phyloP scores from a whole-genome alignment of 2,888 invertebrate species.

The Hoplodrina blanda region DNA sequence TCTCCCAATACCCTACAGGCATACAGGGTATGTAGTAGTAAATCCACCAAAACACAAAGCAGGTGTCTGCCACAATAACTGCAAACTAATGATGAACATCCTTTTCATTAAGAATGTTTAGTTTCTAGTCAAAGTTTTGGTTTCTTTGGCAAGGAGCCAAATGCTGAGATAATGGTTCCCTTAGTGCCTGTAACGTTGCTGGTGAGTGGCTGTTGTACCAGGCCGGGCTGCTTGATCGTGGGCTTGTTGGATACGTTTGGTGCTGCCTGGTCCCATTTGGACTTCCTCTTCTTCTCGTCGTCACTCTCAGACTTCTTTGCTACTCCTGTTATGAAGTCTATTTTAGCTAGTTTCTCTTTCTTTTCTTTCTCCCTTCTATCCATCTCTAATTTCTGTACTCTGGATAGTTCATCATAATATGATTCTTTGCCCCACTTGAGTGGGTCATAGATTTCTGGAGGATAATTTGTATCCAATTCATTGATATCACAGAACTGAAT shows the following conservation, averaged over 20 bases:
- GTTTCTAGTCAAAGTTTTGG: slow-evolving; percentile 85
- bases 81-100: not conserved
- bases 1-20: no score
- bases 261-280: slow-evolving; percentile 98
- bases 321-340: slow-evolving; percentile 95
- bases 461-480: slow-evolving; percentile 99
- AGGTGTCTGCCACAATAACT: slow-evolving; percentile 11
- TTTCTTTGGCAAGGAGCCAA: slow-evolving; percentile 97
- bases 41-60: slow-evolving; percentile 6
- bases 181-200: slow-evolving; percentile 97
- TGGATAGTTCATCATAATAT: slow-evolving; percentile 97
- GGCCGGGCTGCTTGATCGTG: slow-evolving; percentile 92
- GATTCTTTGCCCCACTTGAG: slow-evolving; percentile 97
- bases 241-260: slow-evolving; percentile 90
- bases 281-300: slow-evolving; percentile 96
- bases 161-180: slow-evolving; percentile 97
- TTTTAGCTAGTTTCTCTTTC: slow-evolving; percentile 95
- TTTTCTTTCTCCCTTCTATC: slow-evolving; percentile 97
- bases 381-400: slow-evolving; percentile 97
- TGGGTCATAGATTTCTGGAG: slow-evolving; percentile 98
- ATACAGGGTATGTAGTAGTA: no score
- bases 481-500: slow-evolving; percentile 98
- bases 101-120: slow-evolving; percentile 13
- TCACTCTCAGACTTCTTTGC: slow-evolving; percentile 92
- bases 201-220: slow-evolving; percentile 94